These are phyloP conservation scores for Chloroclysta siterata DNA, from an alignment of 2,888 invertebrate species.

Conservation along the genomic window DNA sequence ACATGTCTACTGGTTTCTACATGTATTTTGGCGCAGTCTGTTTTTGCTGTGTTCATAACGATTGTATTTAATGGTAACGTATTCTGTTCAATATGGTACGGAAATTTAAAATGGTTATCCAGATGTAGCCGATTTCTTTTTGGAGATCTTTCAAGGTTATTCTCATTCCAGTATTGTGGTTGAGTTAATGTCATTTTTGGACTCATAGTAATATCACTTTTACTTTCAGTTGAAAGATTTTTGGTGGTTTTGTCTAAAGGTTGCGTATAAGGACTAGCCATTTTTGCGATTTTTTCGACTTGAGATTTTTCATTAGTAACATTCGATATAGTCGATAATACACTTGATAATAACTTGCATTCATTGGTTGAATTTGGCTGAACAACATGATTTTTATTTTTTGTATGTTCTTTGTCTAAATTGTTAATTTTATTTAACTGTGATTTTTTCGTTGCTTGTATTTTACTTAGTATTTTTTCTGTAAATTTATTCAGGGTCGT, in stretches of 20 bases:
- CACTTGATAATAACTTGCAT: not conserved
- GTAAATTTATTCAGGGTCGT: slow-evolving; percentile 16
- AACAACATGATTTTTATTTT: not conserved
- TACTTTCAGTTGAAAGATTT: not conserved
- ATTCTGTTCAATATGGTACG: not conserved
- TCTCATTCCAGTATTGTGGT: not conserved
- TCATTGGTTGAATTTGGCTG: not conserved
- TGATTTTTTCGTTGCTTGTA: not conserved
- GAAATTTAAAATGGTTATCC: not conserved
- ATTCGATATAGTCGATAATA: slow-evolving; percentile 1
- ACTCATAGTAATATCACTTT: not conserved
- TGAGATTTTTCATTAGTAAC: not conserved
- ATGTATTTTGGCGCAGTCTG: slow-evolving; percentile 2
- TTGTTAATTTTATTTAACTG: not conserved
- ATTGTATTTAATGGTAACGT: slow-evolving; percentile 6
- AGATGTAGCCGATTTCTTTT: not conserved
- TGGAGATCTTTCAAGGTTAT: not conserved
- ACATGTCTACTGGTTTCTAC: not conserved
- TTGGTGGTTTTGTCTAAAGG: not conserved
- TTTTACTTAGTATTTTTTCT: slow-evolving; percentile 8
- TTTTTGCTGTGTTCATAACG: slow-evolving; percentile 8
- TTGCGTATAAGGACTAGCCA: not conserved
- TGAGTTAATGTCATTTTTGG: not conserved
- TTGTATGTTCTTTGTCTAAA: not conserved
- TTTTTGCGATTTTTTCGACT: not conserved